A percentile compares a stretch with the other conserved stretches of the same genome.
phyloP scores from a whole-genome alignment of 1,140 invertebrate species.

The Cydia amplana region DNA sequence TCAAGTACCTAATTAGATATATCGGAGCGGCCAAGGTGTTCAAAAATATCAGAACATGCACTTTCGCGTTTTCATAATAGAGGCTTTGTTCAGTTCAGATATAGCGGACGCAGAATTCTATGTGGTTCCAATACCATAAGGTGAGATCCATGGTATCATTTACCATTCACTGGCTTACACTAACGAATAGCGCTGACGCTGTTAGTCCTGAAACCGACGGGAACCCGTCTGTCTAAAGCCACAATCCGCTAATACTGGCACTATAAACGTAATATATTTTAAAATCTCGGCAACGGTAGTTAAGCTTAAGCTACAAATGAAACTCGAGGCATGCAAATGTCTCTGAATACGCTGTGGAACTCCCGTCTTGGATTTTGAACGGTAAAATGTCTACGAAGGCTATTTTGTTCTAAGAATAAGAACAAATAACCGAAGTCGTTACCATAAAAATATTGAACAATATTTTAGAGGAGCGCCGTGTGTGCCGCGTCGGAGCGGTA shows the following conservation, averaged over 20 bases:
- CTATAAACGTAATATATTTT: slow-evolving; percentile 26
- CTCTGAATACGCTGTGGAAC: slow-evolving; percentile 7
- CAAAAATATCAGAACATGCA: no score
- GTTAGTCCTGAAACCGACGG: no score
- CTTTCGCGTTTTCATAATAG: no score
- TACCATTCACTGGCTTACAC: no score
- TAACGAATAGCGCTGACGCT: no score
- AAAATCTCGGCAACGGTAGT: slow-evolving; percentile 18
- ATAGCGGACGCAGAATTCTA: no score
- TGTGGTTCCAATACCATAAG: no score
- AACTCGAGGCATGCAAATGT: slow-evolving; percentile 16
- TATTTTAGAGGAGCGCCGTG: slow-evolving; percentile 60
- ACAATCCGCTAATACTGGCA: slow-evolving; percentile 21
- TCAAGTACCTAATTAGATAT: no score
- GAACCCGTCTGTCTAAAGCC: not conserved
- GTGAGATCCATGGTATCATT: no score
- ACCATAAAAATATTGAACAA: slow-evolving; percentile 67
- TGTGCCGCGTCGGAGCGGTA: slow-evolving; percentile 57
- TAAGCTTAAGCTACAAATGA: slow-evolving; percentile 23
- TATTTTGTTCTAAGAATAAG: slow-evolving; percentile 33
- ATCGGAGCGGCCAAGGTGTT: no score
- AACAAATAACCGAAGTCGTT: slow-evolving; percentile 65
- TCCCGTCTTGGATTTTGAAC: slow-evolving; percentile 8
- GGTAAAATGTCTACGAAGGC: slow-evolving; percentile 19
- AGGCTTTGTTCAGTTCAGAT: no score